Percentiles rank a stretch among this genome's conserved stretches.
Conservation (phyloP, 2,797 vertebrate species). For the Girardinus metallicus region DNA sequence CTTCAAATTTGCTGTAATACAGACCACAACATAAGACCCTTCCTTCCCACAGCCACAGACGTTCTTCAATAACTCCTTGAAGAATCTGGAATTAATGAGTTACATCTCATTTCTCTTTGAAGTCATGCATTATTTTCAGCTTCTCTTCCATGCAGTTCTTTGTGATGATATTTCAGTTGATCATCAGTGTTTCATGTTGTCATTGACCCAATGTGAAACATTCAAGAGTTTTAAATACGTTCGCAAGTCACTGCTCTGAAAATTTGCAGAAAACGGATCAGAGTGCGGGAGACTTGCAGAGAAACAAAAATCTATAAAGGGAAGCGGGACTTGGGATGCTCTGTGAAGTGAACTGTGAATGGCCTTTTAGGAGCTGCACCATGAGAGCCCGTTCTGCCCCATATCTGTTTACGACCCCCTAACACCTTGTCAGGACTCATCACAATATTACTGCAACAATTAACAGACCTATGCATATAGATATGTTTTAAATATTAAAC, state of each 20-base stretch:
- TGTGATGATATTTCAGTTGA: not conserved
- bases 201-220: conserved; percentile 1
- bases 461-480: not conserved
- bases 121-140: not conserved
- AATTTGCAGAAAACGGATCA: not conserved
- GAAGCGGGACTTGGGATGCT: conserved; percentile 37
- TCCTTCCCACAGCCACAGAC: no score
- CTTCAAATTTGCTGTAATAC: no score
- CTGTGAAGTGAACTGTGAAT: conserved; percentile 61
- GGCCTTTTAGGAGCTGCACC: conserved; percentile 54
- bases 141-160: not conserved
- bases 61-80: no score
- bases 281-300: conserved; percentile 19
- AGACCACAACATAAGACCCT: no score
- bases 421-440: conserved; percentile 51
- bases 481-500: not conserved
- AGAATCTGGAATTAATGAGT: no score
- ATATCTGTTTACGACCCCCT: conserved; percentile 63
- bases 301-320: conserved; percentile 39
- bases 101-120: not conserved
- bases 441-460: conserved; percentile 35
- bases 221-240: not conserved
- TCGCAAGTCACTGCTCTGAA: conserved; percentile 5
- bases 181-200: not conserved
- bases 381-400: conserved; percentile 65